These are phyloP conservation scores for Prionailurus bengalensis DNA, from an alignment of 2,113 vertebrate genomes.

Conservation along the genomic window DNA sequence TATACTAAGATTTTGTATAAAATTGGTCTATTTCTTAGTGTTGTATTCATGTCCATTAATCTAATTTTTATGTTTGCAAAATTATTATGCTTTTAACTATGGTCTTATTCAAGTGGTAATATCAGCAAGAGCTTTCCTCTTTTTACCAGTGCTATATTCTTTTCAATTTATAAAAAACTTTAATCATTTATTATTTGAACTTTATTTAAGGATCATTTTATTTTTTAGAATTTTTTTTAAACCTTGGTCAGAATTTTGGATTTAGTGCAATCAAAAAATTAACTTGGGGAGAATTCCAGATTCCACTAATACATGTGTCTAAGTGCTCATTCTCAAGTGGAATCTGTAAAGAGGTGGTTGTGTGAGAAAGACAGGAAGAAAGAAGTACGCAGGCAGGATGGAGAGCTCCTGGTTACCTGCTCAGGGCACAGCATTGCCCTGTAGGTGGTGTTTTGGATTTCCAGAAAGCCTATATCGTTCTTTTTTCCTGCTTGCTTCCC, in stretches of 20 bases:
- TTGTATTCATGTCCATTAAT: slow-evolving; percentile 12
- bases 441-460: background rate
- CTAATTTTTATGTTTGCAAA: background rate
- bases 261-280: background rate
- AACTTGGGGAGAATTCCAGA: background rate
- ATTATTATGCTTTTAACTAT: background rate
- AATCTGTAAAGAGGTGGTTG: background rate
- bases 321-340: background rate
- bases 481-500: background rate
- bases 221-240: background rate
- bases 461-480: background rate
- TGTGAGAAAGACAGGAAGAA: background rate
- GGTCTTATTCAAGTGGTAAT: background rate
- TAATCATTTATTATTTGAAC: background rate
- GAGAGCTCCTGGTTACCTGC: background rate
- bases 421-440: background rate
- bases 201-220: background rate
- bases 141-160: background rate
- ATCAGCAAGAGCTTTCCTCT: background rate
- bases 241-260: background rate
- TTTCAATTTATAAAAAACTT: background rate
- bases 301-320: background rate
- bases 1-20: background rate
- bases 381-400: background rate
- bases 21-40: background rate